Evolutionary conservation across 2,113 vertebrate species (phyloP), one percentile per base, ranked within the genome.

Genomic region (Glaucomys volans): DNA sequence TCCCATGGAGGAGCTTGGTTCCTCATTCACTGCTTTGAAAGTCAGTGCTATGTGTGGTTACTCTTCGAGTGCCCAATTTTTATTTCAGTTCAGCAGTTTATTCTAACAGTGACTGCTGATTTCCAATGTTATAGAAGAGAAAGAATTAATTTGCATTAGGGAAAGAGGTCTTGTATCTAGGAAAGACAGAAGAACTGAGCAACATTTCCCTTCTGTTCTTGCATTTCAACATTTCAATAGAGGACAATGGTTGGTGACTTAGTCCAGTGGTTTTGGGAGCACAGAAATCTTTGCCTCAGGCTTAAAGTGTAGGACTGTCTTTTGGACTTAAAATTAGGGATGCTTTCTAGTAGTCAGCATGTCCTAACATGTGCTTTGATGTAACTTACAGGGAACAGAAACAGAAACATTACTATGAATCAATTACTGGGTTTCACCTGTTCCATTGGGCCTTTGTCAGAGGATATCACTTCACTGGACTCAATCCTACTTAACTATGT

Each of bases 351-450:
- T 59, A 74, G 30, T 28, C 77, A 0, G 7, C 37, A 0, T 82
- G 81, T 62, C 57, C 88, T 0, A 0, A 86, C 50, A 37, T 0
- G 72, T 90, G 90, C 35, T 69, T 97, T 95, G 92, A 90, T 95
- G 88, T 94, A 94, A 96, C 12, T 94, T 90, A 1, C 0, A 0
- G 0, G 4, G 86, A 95, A 64, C 20, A 86, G 85, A 79, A 1
- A 86, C 50, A 86, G 0, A 0, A 0, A 71, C 32, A 66, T 54
- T 82, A 37, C 3, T 3, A 6, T 93, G 79, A 74, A 66, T 32
- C 28, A 2, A 0, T 87, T 81, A 57, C 47, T 79, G 54, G 18
- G 18, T 54, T 95, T 86, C 30, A 81, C 32, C 42, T 74, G 37
- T 74, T 74, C 57, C 24, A 47, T 13, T 74, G 26, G n/a, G 4